Conservation (phyloP, 2,888 invertebrate species). For the Thalpophila matura region DNA sequence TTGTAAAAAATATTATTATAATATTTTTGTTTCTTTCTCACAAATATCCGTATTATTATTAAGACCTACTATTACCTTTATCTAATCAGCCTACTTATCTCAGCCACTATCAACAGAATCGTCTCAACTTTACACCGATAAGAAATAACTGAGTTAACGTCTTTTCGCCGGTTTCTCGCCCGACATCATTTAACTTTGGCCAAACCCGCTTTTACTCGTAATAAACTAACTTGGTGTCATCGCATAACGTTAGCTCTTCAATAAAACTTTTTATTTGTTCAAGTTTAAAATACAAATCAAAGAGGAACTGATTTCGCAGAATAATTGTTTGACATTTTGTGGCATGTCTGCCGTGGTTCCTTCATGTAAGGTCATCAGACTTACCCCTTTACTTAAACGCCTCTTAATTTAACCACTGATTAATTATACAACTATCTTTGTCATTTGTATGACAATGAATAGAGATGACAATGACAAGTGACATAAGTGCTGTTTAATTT, state of each 20-base stretch:
- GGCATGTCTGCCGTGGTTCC: background rate
- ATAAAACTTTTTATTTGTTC: conserved; percentile 67
- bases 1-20: no score
- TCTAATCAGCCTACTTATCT: conserved; percentile 5
- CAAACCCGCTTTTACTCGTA: conserved; percentile 57
- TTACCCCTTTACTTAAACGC: no score
- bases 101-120: conserved; percentile 17
- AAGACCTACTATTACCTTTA: no score
- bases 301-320: background rate
- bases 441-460: no score
- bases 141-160: conserved; percentile 48
- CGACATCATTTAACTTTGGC: conserved; percentile 68
- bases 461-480: no score
- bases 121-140: conserved; percentile 34
- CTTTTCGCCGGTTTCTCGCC: conserved; percentile 44
- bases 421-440: no score
- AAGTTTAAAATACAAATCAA: conserved; percentile 15
- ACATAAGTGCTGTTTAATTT: no score
- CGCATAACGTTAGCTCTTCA: conserved; percentile 56
- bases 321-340: background rate
- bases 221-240: conserved; percentile 58
- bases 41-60: no score
- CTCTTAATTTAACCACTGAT: no score
- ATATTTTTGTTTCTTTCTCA: no score
- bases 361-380: no score